These are phyloP conservation scores for Enchytraeus crypticus DNA, from an alignment of 2,888 invertebrate species.

Conservation along the genomic window DNA sequence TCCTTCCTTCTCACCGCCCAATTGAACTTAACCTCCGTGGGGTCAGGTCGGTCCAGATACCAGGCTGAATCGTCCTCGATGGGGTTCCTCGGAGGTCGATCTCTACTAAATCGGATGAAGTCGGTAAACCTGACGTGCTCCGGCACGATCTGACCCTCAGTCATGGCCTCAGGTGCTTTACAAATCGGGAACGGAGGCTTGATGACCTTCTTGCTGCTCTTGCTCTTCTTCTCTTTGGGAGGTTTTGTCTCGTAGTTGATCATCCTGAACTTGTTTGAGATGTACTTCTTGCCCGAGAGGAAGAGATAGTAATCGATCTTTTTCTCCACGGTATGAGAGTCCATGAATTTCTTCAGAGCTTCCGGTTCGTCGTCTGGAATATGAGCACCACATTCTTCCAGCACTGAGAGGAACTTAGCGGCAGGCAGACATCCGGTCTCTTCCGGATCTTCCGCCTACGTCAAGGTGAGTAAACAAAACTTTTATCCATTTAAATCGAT, in stretches of 20 bases:
- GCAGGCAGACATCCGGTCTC: slow-evolving; percentile 34
- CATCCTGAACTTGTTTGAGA: slow-evolving; percentile 46
- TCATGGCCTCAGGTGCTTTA: slow-evolving; percentile 10
- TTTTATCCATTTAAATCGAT: no score
- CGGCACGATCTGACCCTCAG: slow-evolving; percentile 39
- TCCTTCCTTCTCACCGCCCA: slow-evolving; percentile 46
- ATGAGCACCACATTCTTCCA: slow-evolving; percentile 38
- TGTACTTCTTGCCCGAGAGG: slow-evolving; percentile 45
- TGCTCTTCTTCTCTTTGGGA: slow-evolving; percentile 46
- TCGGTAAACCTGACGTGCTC: slow-evolving; percentile 45
- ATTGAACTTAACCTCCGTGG: slow-evolving; percentile 42
- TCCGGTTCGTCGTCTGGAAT: neutral
- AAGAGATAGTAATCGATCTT: slow-evolving; percentile 44
- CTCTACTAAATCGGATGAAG: slow-evolving; percentile 42
- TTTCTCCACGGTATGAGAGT: neutral
- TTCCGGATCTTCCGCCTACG: slow-evolving; percentile 36
- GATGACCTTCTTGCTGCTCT: slow-evolving; percentile 39
- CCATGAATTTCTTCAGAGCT: slow-evolving; percentile 34
- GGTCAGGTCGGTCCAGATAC: slow-evolving; percentile 46
- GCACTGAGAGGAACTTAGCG: slow-evolving; percentile 39
- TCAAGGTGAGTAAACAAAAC: no score
- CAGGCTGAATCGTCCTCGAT: slow-evolving; percentile 47
- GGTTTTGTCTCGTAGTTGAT: slow-evolving; percentile 47
- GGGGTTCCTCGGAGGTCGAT: slow-evolving; percentile 44
- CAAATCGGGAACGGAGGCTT: slow-evolving; percentile 45